These are phyloP conservation scores for Pelodytes ibericus DNA, from an alignment of 2,797 vertebrate species.

Conservation along the genomic window DNA sequence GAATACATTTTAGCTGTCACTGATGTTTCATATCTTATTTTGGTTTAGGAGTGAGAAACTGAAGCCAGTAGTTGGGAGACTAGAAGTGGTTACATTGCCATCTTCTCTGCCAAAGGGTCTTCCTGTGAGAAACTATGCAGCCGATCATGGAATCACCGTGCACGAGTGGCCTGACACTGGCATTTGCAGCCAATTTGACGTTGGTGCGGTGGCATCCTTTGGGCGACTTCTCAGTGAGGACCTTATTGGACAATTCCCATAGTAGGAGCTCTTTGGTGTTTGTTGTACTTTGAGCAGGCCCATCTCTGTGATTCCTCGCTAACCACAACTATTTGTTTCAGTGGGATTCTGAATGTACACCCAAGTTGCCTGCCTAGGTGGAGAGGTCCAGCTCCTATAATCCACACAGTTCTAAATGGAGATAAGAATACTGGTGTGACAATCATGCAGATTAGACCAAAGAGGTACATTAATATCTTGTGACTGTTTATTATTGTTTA, in stretches of 20 bases:
- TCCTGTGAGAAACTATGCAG: constrained; percentile 82
- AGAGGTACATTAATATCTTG: constrained; percentile 72
- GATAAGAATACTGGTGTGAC: constrained; percentile 87
- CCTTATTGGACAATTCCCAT: constrained; percentile 87
- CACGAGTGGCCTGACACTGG: constrained; percentile 83
- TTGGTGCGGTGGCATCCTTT: constrained; percentile 93
- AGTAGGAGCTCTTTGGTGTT: constrained; percentile 73
- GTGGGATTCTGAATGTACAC: constrained; percentile 90
- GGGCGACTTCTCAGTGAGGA: constrained; percentile 84
- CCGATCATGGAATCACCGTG: constrained; percentile 72
- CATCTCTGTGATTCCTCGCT: constrained; percentile 12
- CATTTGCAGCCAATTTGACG: constrained; percentile 76
- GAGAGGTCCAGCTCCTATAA: constrained; percentile 89
- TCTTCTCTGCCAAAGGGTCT: constrained; percentile 61
- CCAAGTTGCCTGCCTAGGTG: constrained; percentile 92
- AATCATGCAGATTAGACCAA: constrained; percentile 90
- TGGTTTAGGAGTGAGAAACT: not conserved
- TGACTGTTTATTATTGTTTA: no score
- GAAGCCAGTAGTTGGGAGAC: constrained; percentile 70
- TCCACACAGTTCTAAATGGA: constrained; percentile 87
- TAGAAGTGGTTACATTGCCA: constrained; percentile 87
- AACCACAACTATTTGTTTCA: constrained; percentile 63
- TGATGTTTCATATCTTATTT: not conserved
- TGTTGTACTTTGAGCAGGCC: not conserved
- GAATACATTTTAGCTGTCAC: not conserved